A percentile compares a stretch with the other conserved stretches of the same genome.
Evolutionary conservation across 2,888 invertebrate species (phyloP).

Genomic region (Stenolophus ochropezus): DNA sequence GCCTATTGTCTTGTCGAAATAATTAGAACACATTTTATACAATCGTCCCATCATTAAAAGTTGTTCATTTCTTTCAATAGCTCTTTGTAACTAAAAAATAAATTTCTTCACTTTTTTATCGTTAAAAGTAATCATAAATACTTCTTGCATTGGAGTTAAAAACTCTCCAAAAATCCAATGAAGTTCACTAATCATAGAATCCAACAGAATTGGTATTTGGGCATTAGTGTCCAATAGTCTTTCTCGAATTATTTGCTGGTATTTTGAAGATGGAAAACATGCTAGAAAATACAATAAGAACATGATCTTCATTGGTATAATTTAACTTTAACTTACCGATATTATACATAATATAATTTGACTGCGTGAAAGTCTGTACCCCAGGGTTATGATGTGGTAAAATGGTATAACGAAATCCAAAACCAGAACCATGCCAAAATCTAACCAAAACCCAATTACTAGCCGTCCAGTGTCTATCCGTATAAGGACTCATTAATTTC

Average conservation of each 20-base stretch:
- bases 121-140: constrained; percentile 66
- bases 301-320: too few relatives aligned
- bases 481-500: constrained; percentile 84
- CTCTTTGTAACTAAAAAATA: constrained; percentile 74
- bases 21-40: constrained; percentile 54
- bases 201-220: constrained; percentile 77
- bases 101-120: too few relatives aligned
- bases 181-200: constrained; percentile 86
- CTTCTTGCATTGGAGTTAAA: constrained; percentile 89
- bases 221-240: constrained; percentile 73
- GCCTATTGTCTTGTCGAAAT: constrained; percentile 54
- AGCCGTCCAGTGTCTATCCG: constrained; percentile 88
- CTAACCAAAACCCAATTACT: constrained; percentile 89
- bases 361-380: constrained; percentile 15
- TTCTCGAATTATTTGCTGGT: constrained; percentile 73
- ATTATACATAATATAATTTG: constrained; percentile 39
- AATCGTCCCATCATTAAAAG: constrained; percentile 49
- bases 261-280: not conserved
- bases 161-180: constrained; percentile 94
- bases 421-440: constrained; percentile 90
- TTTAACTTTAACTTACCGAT: too few relatives aligned
- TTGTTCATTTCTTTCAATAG: constrained; percentile 52
- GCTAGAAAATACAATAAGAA: too few relatives aligned
- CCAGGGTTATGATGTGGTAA: constrained; percentile 41
- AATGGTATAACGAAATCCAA: constrained; percentile 82